Conservation (phyloP, 2,888 invertebrate species). For the Ophion ellenae region DNA sequence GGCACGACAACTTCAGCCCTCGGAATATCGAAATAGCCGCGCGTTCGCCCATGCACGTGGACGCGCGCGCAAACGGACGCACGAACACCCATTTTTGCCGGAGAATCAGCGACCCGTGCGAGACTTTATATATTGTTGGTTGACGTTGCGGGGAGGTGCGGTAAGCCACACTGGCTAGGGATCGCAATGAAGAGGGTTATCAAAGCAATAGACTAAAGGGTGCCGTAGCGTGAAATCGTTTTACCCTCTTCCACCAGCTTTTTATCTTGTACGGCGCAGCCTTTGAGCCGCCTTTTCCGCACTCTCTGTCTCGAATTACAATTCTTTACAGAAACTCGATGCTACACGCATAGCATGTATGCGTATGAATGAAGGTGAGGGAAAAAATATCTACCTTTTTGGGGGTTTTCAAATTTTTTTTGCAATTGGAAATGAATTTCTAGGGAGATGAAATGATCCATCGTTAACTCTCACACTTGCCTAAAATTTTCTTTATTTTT, state of each 20-base stretch:
- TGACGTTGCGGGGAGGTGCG: slow-evolving; percentile 31
- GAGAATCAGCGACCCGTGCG: slow-evolving; percentile 71
- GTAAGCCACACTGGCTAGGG: slow-evolving; percentile 27
- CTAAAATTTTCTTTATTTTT: too few species aligned
- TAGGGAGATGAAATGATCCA: too few species aligned
- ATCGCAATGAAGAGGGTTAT: slow-evolving; percentile 57
- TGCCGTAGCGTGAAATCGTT: slow-evolving; percentile 75
- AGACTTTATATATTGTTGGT: slow-evolving; percentile 71
- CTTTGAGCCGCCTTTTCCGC: slow-evolving; percentile 35
- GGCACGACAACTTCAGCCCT: not conserved
- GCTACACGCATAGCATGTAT: not conserved
- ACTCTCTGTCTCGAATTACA: slow-evolving; percentile 50
- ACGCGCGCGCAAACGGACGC: slow-evolving; percentile 6
- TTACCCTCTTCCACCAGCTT: slow-evolving; percentile 67
- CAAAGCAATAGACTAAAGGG: slow-evolving; percentile 72
- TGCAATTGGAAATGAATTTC: too few species aligned
- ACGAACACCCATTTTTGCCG: slow-evolving; percentile 38
- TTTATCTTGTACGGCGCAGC: slow-evolving; percentile 71
- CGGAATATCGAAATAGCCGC: not conserved
- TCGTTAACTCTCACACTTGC: too few species aligned
- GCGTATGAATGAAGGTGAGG: not conserved
- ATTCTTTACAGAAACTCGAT: slow-evolving; percentile 5
- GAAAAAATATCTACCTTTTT: too few species aligned
- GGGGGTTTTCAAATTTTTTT: too few species aligned
- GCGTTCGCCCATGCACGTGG: not conserved